Base-by-base conservation (phyloP, 53 echinoderm and acorn worm genomes). In the Crossaster papposus region DNA sequence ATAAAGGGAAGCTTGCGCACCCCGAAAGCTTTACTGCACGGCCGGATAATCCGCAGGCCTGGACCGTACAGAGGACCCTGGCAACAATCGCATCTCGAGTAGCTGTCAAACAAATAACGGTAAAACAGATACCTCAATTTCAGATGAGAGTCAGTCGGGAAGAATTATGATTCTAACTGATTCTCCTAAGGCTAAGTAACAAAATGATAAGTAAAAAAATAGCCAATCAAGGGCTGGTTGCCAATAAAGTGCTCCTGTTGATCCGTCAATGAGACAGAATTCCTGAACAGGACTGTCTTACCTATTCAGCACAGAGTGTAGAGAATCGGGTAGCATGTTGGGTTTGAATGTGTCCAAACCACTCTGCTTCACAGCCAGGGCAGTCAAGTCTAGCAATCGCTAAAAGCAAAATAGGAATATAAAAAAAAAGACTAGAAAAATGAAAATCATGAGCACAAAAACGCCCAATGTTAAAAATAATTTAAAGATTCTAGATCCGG, bases 11-110 rank as follows among this genome's bases (percentile, higher is more conserved):
- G 83, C 64, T 96, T 93, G 51, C 84, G 84, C 54, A 98, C 93
- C 9, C 96, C 99, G 72, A 96, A 98, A 29, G 95, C 94, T 72
- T 92, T 90, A 83, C 96, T 93, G 81, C 99, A 96, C 0, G 95
- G 95, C 65, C 95, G 94, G 88, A 99, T 99, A 62, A 99, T 72
- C 13, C 99, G 86, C 37, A 99, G 88, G 23, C 99, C 99, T 52
- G 94, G 92, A 31, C 99, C 99, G 38, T 91, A 99, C 37, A 96
- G 74, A 13, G 96, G 94, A 22, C 98, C 99, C 44, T 91, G 92
- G 55, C 99, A 99, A 81, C 99, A 99, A 72, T 99, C 99, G 72
- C 99, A 99, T 32, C 89, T 96, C 17, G 96, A 93, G 63, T 96
- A 94, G 81, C 99, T 99, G 88, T 11, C 64, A 70, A 73, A 36